Evolutionary conservation across 2,888 invertebrate genomes (phyloP), one percentile per base, ranked within the genome.

Genomic region (Argyresthia goedartella): DNA sequence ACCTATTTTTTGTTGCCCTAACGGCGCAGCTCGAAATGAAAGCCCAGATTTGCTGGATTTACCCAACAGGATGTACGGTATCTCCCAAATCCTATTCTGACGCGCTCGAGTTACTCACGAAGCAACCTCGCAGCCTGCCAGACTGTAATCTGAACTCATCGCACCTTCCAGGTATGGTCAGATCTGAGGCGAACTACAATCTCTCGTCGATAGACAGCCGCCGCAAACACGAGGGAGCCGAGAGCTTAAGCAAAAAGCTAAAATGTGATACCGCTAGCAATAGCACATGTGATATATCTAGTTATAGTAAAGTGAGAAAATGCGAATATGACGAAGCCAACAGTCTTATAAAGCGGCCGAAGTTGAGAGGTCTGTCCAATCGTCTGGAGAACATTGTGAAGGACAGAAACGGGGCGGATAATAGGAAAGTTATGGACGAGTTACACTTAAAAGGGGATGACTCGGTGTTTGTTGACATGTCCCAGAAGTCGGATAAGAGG

Each of bases 231-330:
- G 25, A 25, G 3, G 25, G 6, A 1, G 25, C 47, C 3, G 47
- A 75, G 72, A 63, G 69, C 69, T 43, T 73, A 73, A 54, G 64
- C 69, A 80, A 82, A 61, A 85, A 85, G 77, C 81, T 71, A 63
- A 85, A 86, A 80, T 86, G 85, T 85, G 86, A 86, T 85, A 85
- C 73, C 71, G 63, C 65, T 71, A 70, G 66, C 63, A 66, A 61
- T 71, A 71, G 65, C 64, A 67, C 61, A 69, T 72, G 77, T 75
- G 74, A 75, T 73, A 76, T 69, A 66, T 63, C 59, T 62, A 65
- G 59, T 70, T 66, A 16, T 53, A 6, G 46, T 53, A 11, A 54
- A 55, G 44, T 52, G 42, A 33, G 25, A 34, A 8, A 52, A 56
- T 36, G 25, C 25, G 53, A 53, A n/a, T n/a, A n/a, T 33, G 54